Percentiles rank a stretch among this genome's conserved stretches.
phyloP scores from a whole-genome alignment of 2,113 vertebrate genomes.

The Sphyrna mokarran region DNA sequence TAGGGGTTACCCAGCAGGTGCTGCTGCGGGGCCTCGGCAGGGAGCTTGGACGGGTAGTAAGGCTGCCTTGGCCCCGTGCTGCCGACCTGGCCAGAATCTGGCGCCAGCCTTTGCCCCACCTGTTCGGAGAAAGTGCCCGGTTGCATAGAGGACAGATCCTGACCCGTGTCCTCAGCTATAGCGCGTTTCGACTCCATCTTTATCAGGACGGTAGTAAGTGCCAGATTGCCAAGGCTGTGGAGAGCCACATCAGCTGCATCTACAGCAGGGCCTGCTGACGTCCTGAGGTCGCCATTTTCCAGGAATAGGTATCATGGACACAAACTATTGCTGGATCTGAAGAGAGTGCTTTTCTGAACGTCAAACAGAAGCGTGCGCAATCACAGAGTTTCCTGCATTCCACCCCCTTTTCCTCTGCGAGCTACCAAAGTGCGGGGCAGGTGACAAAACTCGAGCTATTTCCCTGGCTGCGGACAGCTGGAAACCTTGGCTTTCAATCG shows the following conservation, averaged over 20 bases:
- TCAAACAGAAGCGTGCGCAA: neutral
- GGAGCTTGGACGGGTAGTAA: conserved; percentile 73
- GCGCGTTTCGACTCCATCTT: conserved; percentile 87
- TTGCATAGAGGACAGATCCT: conserved; percentile 74
- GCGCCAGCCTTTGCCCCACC: conserved; percentile 66
- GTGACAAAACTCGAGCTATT: too few species aligned
- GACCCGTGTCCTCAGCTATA: conserved; percentile 44
- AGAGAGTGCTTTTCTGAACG: too few species aligned
- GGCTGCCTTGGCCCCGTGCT: conserved; percentile 67
- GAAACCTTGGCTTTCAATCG: neutral
- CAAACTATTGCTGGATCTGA: neutral
- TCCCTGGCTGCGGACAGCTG: too few species aligned
- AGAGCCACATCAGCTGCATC: neutral
- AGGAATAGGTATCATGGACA: neutral
- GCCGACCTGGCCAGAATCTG: conserved; percentile 67
- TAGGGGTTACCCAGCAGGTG: conserved; percentile 72
- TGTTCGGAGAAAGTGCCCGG: conserved; percentile 77
- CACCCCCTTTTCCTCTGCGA: neutral
- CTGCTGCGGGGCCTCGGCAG: conserved; percentile 62
- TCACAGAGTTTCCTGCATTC: neutral
- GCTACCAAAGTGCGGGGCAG: neutral
- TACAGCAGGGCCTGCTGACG: neutral
- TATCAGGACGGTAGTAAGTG: conserved; percentile 61
- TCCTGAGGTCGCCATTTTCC: neutral
- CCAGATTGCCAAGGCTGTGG: neutral